Evolutionary conservation across 2,797 vertebrate genomes (phyloP), one percentile per base, ranked within the genome.

Genomic region (Coregonus sp.): DNA sequence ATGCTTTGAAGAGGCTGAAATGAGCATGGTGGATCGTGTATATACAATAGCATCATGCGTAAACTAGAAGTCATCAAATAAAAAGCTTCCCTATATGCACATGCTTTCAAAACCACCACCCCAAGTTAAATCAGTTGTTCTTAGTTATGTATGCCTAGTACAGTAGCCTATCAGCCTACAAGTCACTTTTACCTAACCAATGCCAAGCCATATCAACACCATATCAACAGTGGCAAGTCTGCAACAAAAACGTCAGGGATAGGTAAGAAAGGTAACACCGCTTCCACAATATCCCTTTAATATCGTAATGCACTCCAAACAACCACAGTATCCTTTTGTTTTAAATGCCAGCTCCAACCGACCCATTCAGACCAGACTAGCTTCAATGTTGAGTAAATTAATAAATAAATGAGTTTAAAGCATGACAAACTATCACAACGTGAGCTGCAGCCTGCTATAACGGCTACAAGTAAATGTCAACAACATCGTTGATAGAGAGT

Each of bases 281-380:
- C 51, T 67, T 33, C 79, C 74, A 33, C 72, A 20, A 31, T 11
- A 25, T 54, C 20, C 5, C 52, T 29, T 35, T 33, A 54, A 56
- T 63, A 83, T 47, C 73, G 81, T 75, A 66, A 67, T 16, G 69
- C 37, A 75, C 68, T 76, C 56, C 85, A 83, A 84, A 85, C 59
- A 63, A 31, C 65, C 9, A 68, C 2, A 68, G 31, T 12, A 47
- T 81, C 11, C 9, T 3, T 12, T 81, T 86, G 81, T 81, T 88
- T 88, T 80, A 90, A 92, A 93, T 88, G 90, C 85, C 90, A 90
- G 35, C 80, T 81, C 82, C 80, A 82, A 91, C 88, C 86, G 89
- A 91, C 84, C 89, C 84, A 85, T 80, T 77, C 47, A 68, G 73
- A 78, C 75, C 51, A 54, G 25, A 73, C 31, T 68, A 16, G 40